Base-by-base conservation (phyloP, 2,888 invertebrate species). In the Tipula vernalis region DNA sequence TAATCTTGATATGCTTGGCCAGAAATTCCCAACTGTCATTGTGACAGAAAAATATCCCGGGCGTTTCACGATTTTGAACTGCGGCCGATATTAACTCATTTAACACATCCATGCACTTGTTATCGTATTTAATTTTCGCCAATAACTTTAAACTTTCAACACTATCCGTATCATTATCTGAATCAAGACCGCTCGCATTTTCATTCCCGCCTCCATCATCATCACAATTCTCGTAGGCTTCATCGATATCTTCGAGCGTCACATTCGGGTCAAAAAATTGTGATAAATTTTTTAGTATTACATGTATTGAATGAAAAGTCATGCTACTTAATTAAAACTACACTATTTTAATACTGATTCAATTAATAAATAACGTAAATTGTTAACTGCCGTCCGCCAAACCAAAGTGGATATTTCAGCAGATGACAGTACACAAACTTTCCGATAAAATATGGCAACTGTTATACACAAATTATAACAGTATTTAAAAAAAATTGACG, bases 21-120 rank as follows among this genome's bases (percentile, higher is more conserved):
- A 84, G 41, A n/a, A 84, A 84, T 39, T 84, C 84, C 84, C 84
- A 84, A 41, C 84, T 84, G 15, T 84, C 84, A 18, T 84, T 84
- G n/a, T 39, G n/a, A 84, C 84, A 84, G n/a, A 84, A 84, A n/a
- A 84, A 84, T 39, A 84, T 84, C 3, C 84, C 84, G 15, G 84
- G 84, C 6, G 84, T 39, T 41, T 84, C 84, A 15, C 84, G 84
- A 84, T 84, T 84, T 84, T 84, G 84, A 2, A 84, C 84, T 10
- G 84, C 84, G 36, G 84, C 84, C 8, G 84, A 84, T 36, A 84
- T 84, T 8, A 84, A n/a, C 10, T 84, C 84, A 84, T 36, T 39
- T 41, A 84, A 84, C 10, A 84, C 41, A 39, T 84, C 84, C 41
- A 84, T 6, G 13, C 84, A 84, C 41, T 84, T 41, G 39, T 18